phyloP scores from a whole-genome alignment of 2,113 vertebrate species.

The Dissostichus mawsoni region DNA sequence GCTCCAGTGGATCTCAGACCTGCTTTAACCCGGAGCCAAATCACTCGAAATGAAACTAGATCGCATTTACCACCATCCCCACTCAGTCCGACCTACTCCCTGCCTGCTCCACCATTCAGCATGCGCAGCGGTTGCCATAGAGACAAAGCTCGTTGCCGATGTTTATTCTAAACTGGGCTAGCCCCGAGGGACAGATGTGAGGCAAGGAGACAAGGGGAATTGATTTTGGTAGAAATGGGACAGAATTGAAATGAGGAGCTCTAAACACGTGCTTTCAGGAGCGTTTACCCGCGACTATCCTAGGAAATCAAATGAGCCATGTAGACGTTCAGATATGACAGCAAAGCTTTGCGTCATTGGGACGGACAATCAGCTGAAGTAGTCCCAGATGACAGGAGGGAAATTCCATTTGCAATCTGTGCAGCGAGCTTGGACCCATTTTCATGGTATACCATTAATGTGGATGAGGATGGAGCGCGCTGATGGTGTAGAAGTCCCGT shows the following conservation, averaged over 20 bases:
- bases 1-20: not conserved
- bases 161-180: conserved; percentile 80
- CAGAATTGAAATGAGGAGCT: not conserved
- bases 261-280: conserved; percentile 12
- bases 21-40: not conserved
- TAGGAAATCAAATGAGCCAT: conserved; percentile 5
- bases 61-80: conserved; percentile 6
- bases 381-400: conserved; percentile 14
- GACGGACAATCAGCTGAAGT: conserved; percentile 5
- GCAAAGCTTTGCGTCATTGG: conserved; percentile 11
- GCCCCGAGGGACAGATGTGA: conserved; percentile 72
- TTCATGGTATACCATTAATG: conserved; percentile 26
- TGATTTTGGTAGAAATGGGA: conserved; percentile 38
- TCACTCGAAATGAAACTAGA: conserved; percentile 5
- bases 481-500: conserved; percentile 30
- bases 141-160: conserved; percentile 74
- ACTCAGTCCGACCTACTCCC: conserved; percentile 6
- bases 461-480: conserved; percentile 24
- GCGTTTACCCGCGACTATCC: not conserved
- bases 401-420: conserved; percentile 44
- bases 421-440: conserved; percentile 32
- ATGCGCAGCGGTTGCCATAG: conserved; percentile 80
- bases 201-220: conserved; percentile 44
- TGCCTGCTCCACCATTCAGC: conserved; percentile 37
- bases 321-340: not conserved